Evolutionary conservation across 2,888 invertebrate genomes (phyloP).

Genomic region (Tenthredo scrophulariae): DNA sequence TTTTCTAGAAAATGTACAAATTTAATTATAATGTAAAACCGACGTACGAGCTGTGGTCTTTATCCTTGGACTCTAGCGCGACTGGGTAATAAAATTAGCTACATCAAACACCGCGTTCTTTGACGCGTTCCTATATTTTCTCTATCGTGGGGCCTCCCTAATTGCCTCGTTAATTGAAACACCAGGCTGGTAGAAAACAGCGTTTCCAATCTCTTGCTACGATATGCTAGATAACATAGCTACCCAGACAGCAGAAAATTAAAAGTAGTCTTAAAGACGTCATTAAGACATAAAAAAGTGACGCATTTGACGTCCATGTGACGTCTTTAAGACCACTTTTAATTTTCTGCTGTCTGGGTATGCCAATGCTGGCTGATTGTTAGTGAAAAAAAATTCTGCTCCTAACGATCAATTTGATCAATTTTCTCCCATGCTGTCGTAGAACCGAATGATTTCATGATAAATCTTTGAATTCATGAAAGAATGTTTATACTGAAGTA

Average conservation of each 20-base stretch:
- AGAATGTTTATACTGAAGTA: neutral
- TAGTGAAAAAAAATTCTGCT: neutral
- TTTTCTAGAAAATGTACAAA: neutral
- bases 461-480: too few species aligned
- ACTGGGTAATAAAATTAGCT: constrained; percentile 25
- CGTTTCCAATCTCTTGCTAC: neutral
- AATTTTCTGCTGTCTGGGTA: too few species aligned
- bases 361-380: neutral
- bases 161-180: constrained; percentile 26
- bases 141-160: neutral
- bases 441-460: neutral
- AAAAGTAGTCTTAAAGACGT: too few species aligned
- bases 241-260: too few species aligned
- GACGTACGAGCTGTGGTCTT: neutral
- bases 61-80: neutral
- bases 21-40: constrained; percentile 1
- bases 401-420: neutral
- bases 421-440: neutral
- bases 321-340: too few species aligned
- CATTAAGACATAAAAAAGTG: too few species aligned
- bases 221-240: neutral
- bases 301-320: too few species aligned
- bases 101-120: constrained; percentile 12
- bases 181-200: neutral
- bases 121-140: constrained; percentile 7